phyloP scores from a whole-genome alignment of 1,140 invertebrate species.

The Hypsibius dujardini region DNA sequence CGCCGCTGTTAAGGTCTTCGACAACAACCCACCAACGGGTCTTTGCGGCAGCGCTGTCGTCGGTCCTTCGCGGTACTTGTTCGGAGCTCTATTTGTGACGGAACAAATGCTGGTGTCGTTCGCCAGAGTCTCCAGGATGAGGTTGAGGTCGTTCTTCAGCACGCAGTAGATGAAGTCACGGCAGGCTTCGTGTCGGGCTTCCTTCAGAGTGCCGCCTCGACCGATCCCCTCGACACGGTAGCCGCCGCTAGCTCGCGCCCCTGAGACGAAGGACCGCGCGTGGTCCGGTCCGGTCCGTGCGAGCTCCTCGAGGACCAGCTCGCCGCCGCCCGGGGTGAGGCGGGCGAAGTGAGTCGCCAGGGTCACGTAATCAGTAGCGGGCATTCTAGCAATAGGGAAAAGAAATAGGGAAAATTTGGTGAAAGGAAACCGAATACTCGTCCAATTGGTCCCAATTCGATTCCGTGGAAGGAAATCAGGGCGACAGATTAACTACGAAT shows the following conservation, averaged over 20 bases:
- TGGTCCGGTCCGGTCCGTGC: neutral
- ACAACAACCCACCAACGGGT: neutral
- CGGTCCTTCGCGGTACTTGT: too few species aligned
- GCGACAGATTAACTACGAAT: too few species aligned
- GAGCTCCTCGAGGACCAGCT: neutral
- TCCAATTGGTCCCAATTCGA: too few species aligned
- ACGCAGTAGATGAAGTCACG: neutral
- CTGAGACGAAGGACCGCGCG: neutral
- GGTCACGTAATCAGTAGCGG: neutral
- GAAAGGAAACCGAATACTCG: too few species aligned
- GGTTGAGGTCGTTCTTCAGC: neutral
- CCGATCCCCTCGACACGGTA: neutral
- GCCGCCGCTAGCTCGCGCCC: neutral
- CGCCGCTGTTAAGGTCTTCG: neutral
- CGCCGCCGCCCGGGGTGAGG: neutral
- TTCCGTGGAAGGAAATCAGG: too few species aligned
- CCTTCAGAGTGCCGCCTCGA: neutral
- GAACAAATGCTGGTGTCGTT: too few species aligned
- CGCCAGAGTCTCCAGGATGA: neutral
- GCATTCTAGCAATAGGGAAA: neutral
- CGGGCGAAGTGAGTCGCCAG: neutral
- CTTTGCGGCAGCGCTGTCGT: too few species aligned
- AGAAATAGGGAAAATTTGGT: constrained; percentile 22
- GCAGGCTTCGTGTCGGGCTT: neutral
- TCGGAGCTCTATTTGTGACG: too few species aligned